phyloP scores from a whole-genome alignment of 1,140 invertebrate genomes.

The Drosophila triauraria region DNA sequence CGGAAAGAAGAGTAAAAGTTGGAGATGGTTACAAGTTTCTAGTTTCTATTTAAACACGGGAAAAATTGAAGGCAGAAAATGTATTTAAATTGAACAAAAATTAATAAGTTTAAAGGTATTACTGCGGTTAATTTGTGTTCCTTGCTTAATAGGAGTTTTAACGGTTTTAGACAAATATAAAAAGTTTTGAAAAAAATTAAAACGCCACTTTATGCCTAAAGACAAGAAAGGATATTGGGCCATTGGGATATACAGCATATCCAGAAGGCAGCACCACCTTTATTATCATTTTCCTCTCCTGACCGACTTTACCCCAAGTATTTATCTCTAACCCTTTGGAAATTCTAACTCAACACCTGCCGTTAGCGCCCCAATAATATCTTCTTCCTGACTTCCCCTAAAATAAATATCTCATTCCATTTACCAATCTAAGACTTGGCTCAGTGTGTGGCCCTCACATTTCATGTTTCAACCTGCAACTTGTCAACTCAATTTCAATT shows the following conservation, averaged over 20 bases:
- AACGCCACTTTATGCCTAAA: neutral
- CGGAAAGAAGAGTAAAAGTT: slow-evolving; percentile 13
- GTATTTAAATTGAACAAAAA: neutral
- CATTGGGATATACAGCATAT: too few species aligned
- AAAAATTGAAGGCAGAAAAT: neutral
- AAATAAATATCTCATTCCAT: neutral
- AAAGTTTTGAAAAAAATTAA: neutral
- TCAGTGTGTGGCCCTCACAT: slow-evolving; percentile 12
- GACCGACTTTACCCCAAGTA: neutral
- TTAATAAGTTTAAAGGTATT: neutral
- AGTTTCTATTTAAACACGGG: neutral
- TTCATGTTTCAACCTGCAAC: slow-evolving; percentile 60
- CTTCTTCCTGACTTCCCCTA: neutral
- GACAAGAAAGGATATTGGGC: neutral
- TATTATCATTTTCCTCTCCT: neutral
- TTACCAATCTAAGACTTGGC: neutral
- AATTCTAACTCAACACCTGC: neutral
- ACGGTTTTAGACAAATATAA: too few species aligned
- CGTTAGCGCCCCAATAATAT: too few species aligned
- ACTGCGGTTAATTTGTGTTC: neutral
- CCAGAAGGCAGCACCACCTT: too few species aligned
- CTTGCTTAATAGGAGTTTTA: too few species aligned
- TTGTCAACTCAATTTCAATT: slow-evolving; percentile 84
- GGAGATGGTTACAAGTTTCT: slow-evolving; percentile 13
- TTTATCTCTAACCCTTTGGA: neutral